Base-by-base conservation (phyloP, 2,113 vertebrate genomes). In the Callospermophilus lateralis region DNA sequence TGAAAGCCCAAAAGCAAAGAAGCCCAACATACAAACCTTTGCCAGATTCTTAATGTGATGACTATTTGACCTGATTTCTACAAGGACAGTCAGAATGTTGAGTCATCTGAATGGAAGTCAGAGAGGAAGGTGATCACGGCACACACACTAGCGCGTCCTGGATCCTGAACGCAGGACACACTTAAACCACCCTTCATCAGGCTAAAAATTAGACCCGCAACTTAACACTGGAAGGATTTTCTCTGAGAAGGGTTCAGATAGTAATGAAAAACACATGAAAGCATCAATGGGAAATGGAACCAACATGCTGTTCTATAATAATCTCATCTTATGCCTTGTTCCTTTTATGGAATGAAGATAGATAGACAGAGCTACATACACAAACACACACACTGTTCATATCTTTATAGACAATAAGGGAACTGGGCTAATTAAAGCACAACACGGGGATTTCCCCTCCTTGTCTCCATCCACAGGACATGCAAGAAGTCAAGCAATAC, bases 381-480 rank as follows among this genome's bases (percentile, higher is more conserved):
- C 3, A 6, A 34, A 77, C 32, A 77, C 34, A 74, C 3, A 63
- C 3, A 83, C 20, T 32, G 10, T 5, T 17, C 4, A 34, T 32
- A 37, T 73, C n/a, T 84, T 70, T 89, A 73, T 76, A 80, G 45
- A 61, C 77, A 91, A 32, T 13, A 34, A 86, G 72, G 48, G 37
- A 93, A 91, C 9, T 15, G 70, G 12, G 3, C 37, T 86, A 55
- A 89, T 88, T 39, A 65, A 68, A 78, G 89, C 28, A 42, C 78
- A 89, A 53, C 78, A 48, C 67, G 89, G 45, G 26, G 63, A 86
- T 93, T 97, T 88, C 73, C 53, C 96, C 9, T 81, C 30, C 58
- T 76, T 6, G 12, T 79, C 30, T 16, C 28, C 42, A 95, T 20
- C 1, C 63, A 84, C 67, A 72, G 8, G 85, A 67, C n/a, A 15